Evolutionary conservation across 2,888 invertebrate genomes (phyloP), one percentile per base, ranked within the genome.

Genomic region (Lagria hirta): DNA sequence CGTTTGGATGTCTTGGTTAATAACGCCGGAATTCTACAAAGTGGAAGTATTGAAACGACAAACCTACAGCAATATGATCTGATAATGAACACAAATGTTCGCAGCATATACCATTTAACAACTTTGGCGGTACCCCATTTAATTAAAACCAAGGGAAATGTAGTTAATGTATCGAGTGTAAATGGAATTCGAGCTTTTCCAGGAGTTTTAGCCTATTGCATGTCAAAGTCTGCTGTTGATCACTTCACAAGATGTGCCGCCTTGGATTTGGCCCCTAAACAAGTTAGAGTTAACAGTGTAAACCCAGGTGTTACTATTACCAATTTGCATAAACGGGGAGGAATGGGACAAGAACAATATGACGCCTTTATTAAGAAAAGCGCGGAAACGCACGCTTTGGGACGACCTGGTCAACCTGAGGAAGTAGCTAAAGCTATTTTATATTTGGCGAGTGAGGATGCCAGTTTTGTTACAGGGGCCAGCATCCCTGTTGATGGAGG

Each of bases 81-180:
- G 13, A 74, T 93, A 6, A 92, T 98, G 82, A 88, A 90, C 61
- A 81, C 87, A 1, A 98, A 98, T 70, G 85, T 94, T 0, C 82
- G 93, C 46, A 81, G 88, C 1, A 76, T 89, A 10, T 88, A 88
- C 64, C 81, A 88, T 46, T 68, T 96, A 49, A 94, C 91, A 0
- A 88, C 86, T 83, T 68, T 94, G 30, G 88, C 93, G 2, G 86
- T 89, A 0, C 95, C 96, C 0, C 83, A 94, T 72, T 75, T 97
- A 11, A 74, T 90, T 2, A 79, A 84, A 70, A 80, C 83, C 0
- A 87, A 90, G 70, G 94, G 94, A n/a, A 89, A 84, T 54, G 86
- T 96, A 57, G 94, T 98, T 0, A 98, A 97, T 68, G 88, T 98
- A 0, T 97, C 96, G 1, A 95, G 95, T 68, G 92, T 97, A 0